These are phyloP conservation scores for Magallana ariakensis DNA, from an alignment of 1,140 invertebrate species.

Conservation along the genomic window DNA sequence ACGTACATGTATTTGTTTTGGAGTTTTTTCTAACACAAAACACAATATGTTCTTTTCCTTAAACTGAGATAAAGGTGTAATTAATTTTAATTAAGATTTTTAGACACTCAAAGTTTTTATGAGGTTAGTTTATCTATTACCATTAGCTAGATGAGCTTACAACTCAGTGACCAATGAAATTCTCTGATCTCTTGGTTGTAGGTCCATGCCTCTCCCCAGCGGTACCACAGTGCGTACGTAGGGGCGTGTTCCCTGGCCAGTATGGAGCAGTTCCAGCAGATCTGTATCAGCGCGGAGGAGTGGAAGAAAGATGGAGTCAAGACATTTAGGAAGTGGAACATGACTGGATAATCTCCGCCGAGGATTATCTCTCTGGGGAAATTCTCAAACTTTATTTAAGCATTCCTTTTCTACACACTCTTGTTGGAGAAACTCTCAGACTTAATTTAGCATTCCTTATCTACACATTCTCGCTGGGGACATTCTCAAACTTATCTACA, in stretches of 20 bases:
- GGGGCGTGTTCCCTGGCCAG: slow-evolving; percentile 82
- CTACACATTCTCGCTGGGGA: no score
- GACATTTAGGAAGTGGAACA: slow-evolving; percentile 73
- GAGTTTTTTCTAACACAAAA: no score
- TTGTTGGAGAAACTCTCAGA: no score
- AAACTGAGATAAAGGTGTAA: no score
- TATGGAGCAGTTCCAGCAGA: slow-evolving; percentile 81
- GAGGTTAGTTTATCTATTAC: no score
- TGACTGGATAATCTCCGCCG: slow-evolving; percentile 2
- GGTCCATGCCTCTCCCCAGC: slow-evolving; percentile 83
- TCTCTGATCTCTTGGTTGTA: slow-evolving; percentile 61
- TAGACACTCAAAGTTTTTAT: no score
- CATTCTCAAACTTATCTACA: background rate
- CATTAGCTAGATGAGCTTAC: no score
- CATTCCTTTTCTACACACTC: no score
- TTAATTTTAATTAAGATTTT: no score
- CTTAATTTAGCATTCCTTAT: no score
- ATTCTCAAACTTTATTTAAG: slow-evolving; percentile 1
- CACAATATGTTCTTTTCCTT: no score
- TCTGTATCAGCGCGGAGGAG: slow-evolving; percentile 79
- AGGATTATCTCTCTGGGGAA: background rate
- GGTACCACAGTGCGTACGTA: slow-evolving; percentile 84
- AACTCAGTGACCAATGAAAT: background rate
- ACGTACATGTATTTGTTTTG: no score
- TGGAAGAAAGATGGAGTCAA: slow-evolving; percentile 72